Conservation (phyloP, 2,113 vertebrate species). For the Serinus canaria region DNA sequence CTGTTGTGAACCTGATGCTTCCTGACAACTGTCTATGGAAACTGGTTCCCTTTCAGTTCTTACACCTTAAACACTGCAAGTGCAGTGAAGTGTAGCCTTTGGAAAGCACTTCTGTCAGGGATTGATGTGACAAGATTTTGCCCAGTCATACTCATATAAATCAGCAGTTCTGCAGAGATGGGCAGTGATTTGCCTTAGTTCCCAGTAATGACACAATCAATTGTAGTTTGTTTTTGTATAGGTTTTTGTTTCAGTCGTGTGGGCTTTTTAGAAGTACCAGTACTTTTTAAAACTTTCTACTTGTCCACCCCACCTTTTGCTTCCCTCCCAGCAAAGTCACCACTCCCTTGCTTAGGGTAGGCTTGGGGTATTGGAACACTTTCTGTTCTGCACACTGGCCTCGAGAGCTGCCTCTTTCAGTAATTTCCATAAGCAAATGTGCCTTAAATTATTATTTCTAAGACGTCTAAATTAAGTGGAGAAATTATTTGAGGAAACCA, state of each 20-base stretch:
- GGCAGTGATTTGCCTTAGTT: neutral
- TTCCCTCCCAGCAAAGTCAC: neutral
- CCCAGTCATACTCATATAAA: neutral
- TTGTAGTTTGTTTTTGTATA: neutral
- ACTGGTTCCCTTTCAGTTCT: neutral
- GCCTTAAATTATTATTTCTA: neutral
- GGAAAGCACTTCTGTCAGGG: neutral
- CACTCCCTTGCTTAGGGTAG: neutral
- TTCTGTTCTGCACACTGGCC: neutral
- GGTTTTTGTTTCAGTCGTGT: neutral
- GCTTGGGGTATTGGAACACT: neutral
- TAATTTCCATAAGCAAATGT: neutral
- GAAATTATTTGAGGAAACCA: neutral
- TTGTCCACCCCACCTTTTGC: neutral
- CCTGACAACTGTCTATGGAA: neutral
- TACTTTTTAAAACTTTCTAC: rapidly evolving
- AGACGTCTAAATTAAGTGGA: neutral
- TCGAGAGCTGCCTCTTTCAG: neutral
- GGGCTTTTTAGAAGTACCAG: neutral
- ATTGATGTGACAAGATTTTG: neutral
- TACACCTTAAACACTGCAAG: neutral
- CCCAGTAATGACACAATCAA: neutral
- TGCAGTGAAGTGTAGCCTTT: neutral
- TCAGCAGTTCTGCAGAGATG: neutral
- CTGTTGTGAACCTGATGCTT: neutral